These are phyloP conservation scores for Lamellibrachia luymesi DNA, from an alignment of 1,140 invertebrate genomes.

Conservation along the genomic window DNA sequence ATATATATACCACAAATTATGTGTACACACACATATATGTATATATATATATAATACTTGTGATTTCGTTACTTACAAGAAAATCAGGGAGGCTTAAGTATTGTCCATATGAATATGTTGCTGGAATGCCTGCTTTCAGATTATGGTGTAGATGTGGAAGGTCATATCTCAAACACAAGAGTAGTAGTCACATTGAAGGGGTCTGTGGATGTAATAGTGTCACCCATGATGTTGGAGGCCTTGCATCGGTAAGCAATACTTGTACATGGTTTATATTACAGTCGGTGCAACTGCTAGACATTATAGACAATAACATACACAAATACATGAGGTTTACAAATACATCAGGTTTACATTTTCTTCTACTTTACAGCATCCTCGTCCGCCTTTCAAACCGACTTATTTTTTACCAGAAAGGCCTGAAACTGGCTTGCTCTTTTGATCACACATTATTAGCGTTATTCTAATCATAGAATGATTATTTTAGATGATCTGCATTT, in stretches of 20 bases:
- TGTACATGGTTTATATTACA: no score
- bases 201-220: conserved; percentile 86
- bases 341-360: no score
- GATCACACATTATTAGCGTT: no score
- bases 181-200: conserved; percentile 60
- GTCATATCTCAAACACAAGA: conserved; percentile 48
- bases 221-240: conserved; percentile 85
- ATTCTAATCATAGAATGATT: no score
- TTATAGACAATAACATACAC: not conserved
- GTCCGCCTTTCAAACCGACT: no score
- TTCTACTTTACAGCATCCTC: no score
- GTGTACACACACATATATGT: no score
- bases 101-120: not conserved
- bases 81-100: not conserved
- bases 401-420: no score
- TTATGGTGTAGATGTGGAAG: not conserved
- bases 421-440: no score
- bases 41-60: not conserved
- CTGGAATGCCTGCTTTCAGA: not conserved
- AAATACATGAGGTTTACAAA: no score
- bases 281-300: not conserved
- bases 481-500: not conserved
- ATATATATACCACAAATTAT: no score
- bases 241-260: conserved; percentile 61
- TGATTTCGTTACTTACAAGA: no score